Conservation (phyloP, 2,888 invertebrate genomes). For the Napeogenes sylphis region DNA sequence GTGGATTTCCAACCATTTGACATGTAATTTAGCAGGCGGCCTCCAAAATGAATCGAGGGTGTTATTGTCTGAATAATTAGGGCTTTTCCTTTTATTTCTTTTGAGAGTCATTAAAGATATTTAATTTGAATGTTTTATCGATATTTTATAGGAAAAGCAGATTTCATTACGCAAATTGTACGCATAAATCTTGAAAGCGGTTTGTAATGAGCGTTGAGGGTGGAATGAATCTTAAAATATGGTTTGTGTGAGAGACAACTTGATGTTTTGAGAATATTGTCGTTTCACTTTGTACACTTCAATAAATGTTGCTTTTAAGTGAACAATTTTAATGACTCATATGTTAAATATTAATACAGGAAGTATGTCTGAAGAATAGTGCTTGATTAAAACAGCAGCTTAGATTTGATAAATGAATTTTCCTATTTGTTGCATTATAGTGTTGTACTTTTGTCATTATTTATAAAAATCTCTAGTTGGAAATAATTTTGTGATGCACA, state of each 20-base stretch:
- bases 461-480: too few species aligned
- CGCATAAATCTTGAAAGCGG: constrained; percentile 48
- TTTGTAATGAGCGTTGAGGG: constrained; percentile 35
- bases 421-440: too few species aligned
- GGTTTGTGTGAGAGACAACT: constrained; percentile 1
- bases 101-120: constrained; percentile 51
- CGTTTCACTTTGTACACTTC: too few species aligned
- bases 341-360: too few species aligned
- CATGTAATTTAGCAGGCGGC: constrained; percentile 63
- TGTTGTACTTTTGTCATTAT: too few species aligned
- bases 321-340: not conserved
- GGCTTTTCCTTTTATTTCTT: constrained; percentile 41
- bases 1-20: constrained; percentile 68
- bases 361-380: too few species aligned
- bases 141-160: constrained; percentile 20
- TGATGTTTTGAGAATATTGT: too few species aligned
- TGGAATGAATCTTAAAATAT: constrained; percentile 28
- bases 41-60: constrained; percentile 55
- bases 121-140: constrained; percentile 57
- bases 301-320: not conserved
- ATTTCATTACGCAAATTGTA: constrained; percentile 46
- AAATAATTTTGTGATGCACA: too few species aligned
- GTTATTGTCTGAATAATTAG: constrained; percentile 65
- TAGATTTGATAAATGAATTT: too few species aligned
- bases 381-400: too few species aligned